phyloP scores from a whole-genome alignment of 2,888 invertebrate species.

The Trachelus iudaicus region DNA sequence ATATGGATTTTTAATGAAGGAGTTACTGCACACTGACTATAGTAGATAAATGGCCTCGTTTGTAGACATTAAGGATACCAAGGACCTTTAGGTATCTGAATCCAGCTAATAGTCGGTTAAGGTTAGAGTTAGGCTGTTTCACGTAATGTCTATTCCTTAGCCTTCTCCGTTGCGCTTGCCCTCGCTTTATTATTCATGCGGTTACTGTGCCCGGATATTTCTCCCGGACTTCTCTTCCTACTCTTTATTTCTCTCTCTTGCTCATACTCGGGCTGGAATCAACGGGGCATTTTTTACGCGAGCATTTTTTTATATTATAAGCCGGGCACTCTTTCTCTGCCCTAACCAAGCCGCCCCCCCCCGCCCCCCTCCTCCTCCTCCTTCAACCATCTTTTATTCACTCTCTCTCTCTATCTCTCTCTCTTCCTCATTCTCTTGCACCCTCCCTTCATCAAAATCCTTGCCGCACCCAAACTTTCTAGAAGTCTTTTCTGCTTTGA shows the following conservation, averaged over 20 bases:
- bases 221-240: not conserved
- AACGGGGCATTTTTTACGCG: not conserved
- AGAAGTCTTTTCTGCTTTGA: not conserved
- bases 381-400: not conserved
- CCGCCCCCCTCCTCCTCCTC: too few relatives aligned
- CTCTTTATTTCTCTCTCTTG: constrained; percentile 1
- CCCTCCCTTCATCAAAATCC: not conserved
- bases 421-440: not conserved
- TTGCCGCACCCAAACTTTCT: not conserved
- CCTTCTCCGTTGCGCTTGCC: constrained; percentile 10
- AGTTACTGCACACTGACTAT: not conserved
- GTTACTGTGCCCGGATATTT: constrained; percentile 11
- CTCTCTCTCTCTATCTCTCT: not conserved
- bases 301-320: constrained; percentile 15
- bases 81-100: not conserved
- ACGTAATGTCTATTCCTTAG: not conserved
- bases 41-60: not conserved
- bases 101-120: not conserved
- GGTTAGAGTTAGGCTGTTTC: not conserved
- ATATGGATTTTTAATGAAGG: not conserved
- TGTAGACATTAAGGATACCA: not conserved
- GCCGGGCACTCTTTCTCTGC: constrained; percentile 11
- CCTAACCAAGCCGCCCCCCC: not conserved
- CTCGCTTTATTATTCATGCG: constrained; percentile 22
- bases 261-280: not conserved